Conservation (phyloP, 2,113 vertebrate genomes). For the Ancistrus triradiatus region DNA sequence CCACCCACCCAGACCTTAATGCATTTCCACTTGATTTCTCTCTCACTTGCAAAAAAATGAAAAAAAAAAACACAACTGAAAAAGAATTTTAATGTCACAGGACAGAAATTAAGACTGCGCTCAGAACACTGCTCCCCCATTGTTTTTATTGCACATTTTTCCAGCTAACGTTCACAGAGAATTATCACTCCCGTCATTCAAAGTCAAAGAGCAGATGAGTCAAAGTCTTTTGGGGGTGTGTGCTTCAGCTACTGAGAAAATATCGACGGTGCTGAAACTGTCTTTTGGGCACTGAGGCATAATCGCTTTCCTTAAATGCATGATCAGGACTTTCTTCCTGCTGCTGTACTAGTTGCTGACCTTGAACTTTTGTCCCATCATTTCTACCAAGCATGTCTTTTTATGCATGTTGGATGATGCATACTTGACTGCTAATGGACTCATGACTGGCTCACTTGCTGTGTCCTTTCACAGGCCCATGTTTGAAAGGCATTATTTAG, state of each 20-base stretch:
- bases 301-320: not conserved
- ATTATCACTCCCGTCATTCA: slow-evolving; percentile 17
- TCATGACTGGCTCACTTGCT: too few relatives aligned
- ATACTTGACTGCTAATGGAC: too few relatives aligned
- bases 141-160: slow-evolving; percentile 36
- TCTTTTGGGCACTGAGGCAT: not conserved
- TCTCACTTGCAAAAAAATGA: slow-evolving; percentile 21
- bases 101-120: slow-evolving; percentile 35
- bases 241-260: not conserved
- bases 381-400: not conserved
- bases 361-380: not conserved
- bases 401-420: too few relatives aligned
- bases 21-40: slow-evolving; percentile 21
- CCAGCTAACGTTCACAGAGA: slow-evolving; percentile 16
- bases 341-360: not conserved
- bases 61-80: not conserved
- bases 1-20: slow-evolving; percentile 37
- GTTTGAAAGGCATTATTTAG: too few relatives aligned
- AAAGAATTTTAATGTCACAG: slow-evolving; percentile 27
- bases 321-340: not conserved
- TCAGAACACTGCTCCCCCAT: slow-evolving; percentile 19
- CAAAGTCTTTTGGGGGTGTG: not conserved
- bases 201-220: slow-evolving; percentile 23
- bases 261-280: not conserved
- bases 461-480: too few relatives aligned